Conservation (phyloP, 2,113 vertebrate species). For the Colaptes auratus region DNA sequence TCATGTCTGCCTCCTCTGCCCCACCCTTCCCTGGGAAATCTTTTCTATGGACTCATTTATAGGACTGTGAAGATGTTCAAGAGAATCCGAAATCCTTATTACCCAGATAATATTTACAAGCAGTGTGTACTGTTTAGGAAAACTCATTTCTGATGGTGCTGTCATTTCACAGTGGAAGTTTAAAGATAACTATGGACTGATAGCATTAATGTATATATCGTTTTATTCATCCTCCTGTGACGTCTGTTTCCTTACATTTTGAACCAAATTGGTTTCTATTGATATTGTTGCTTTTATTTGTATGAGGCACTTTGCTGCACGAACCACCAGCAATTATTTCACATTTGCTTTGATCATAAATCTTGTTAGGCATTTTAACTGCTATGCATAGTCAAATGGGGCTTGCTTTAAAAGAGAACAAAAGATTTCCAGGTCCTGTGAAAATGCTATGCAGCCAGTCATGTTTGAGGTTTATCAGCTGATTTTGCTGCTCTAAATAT, state of each 20-base stretch:
- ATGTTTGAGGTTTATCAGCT: neutral
- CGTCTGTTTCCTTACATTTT: constrained; percentile 45
- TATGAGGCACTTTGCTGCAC: constrained; percentile 36
- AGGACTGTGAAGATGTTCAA: neutral
- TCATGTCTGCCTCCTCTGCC: neutral
- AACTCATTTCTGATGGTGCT: constrained; percentile 28
- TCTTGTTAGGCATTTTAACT: constrained; percentile 52
- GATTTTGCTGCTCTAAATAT: neutral
- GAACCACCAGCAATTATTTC: constrained; percentile 53
- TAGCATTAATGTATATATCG: constrained; percentile 11
- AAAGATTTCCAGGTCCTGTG: constrained; percentile 13
- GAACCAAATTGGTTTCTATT: constrained; percentile 50
- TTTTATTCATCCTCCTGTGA: neutral
- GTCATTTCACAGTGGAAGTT: constrained; percentile 9
- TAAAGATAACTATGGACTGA: constrained; percentile 38
- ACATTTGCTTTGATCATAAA: constrained; percentile 51
- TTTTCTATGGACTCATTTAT: neutral
- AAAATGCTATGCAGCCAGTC: neutral
- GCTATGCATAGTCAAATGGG: constrained; percentile 8
- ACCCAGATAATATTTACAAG: neutral
- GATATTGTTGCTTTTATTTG: constrained; percentile 53
- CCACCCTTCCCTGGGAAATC: neutral
- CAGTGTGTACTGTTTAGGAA: neutral
- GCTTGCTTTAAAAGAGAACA: neutral
- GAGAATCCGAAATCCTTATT: neutral